A percentile compares a stretch with the other conserved stretches of the same genome.
phyloP scores from a whole-genome alignment of 2,113 vertebrate species.

The Xiphophorus maculatus region DNA sequence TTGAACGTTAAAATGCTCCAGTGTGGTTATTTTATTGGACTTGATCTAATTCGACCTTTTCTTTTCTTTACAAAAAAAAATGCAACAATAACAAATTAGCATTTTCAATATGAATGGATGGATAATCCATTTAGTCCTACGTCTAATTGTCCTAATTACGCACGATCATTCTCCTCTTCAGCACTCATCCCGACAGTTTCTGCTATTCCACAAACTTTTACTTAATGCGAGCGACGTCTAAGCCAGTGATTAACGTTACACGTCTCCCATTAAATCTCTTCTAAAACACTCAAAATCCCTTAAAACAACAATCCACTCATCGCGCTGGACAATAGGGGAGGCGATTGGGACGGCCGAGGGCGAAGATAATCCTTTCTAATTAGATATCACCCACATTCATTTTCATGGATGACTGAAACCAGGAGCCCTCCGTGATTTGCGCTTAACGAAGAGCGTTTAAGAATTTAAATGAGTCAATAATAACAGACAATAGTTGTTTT shows the following conservation, averaged over 20 bases:
- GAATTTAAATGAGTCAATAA: constrained; percentile 48
- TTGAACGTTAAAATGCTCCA: neutral
- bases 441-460: neutral
- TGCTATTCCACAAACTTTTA: constrained; percentile 35
- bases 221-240: constrained; percentile 28
- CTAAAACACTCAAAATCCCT: constrained; percentile 72
- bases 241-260: constrained; percentile 44
- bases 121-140: neutral
- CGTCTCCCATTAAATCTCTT: constrained; percentile 50
- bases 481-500: constrained; percentile 17
- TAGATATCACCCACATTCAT: constrained; percentile 70
- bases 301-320: constrained; percentile 62
- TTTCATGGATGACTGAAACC: constrained; percentile 72
- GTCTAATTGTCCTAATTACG: constrained; percentile 14
- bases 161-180: constrained; percentile 27
- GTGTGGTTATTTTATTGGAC: neutral
- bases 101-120: neutral
- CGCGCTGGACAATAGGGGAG: constrained; percentile 49
- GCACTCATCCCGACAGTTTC: constrained; percentile 47
- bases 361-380: constrained; percentile 82
- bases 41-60: neutral
- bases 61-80: neutral
- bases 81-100: too few species aligned
- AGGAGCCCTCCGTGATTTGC: constrained; percentile 43
- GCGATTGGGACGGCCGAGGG: constrained; percentile 35